Evolutionary conservation across 2,797 vertebrate genomes (phyloP).

Genomic region (Spinibarbus caldwelli): DNA sequence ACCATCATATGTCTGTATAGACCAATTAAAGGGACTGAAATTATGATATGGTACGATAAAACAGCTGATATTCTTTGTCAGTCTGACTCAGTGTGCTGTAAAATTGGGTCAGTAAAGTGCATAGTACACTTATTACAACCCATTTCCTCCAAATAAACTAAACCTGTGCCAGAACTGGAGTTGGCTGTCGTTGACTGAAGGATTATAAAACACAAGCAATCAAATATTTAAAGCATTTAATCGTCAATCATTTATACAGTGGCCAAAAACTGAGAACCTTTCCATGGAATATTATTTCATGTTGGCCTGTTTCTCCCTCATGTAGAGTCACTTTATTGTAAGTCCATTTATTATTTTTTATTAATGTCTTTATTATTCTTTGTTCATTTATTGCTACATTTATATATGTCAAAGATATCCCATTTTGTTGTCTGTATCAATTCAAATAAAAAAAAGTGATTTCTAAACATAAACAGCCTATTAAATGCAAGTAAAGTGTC

Average conservation of each 20-base stretch:
- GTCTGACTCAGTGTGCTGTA: background rate
- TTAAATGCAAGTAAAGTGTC: no score
- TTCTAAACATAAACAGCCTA: no score
- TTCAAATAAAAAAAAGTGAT: no score
- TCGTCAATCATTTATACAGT: background rate
- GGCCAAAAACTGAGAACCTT: background rate
- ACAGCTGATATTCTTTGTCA: background rate
- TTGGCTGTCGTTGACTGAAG: background rate
- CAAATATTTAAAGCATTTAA: background rate
- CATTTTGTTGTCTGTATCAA: no score
- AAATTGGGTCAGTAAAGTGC: background rate
- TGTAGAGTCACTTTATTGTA: background rate
- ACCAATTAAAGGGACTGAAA: background rate
- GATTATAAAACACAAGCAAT: constrained; percentile 1
- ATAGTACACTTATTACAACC: background rate
- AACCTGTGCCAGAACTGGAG: background rate
- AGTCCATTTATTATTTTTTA: background rate
- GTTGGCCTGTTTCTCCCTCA: background rate
- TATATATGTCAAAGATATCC: background rate
- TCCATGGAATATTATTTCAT: background rate
- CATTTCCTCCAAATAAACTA: background rate
- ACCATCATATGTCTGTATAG: background rate
- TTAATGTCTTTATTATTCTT: background rate
- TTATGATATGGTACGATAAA: background rate
- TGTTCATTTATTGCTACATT: background rate